Evolutionary conservation across 1,140 invertebrate species (phyloP).

Genomic region (Heliconius hewitsoni): DNA sequence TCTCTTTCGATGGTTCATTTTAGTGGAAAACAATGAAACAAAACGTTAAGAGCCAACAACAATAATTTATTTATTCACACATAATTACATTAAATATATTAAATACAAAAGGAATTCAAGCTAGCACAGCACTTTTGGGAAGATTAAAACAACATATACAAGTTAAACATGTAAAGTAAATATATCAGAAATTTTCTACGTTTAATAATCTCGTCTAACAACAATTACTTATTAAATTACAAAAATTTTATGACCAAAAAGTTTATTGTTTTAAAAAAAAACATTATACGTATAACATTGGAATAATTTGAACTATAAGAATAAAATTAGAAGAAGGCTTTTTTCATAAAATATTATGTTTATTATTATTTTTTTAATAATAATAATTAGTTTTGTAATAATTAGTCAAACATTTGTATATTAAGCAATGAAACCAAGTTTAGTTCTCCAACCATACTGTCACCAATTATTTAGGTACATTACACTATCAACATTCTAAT

Average conservation of each 20-base stretch:
- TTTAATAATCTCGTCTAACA: background rate
- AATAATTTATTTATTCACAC: conserved; percentile 77
- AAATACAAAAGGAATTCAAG: conserved; percentile 64
- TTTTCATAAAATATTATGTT: background rate
- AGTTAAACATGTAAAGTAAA: conserved; percentile 27
- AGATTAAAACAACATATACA: conserved; percentile 12
- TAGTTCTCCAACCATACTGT: background rate
- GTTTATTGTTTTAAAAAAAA: background rate
- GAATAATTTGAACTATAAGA: background rate
- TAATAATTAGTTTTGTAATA: background rate
- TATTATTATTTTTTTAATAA: background rate
- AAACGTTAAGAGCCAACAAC: conserved; percentile 60
- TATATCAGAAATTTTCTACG: conserved; percentile 14
- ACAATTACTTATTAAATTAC: background rate
- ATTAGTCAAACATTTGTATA: background rate
- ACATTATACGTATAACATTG: background rate
- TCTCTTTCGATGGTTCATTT: no score
- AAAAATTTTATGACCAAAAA: conserved; percentile 1
- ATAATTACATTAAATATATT: conserved; percentile 57
- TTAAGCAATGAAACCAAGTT: background rate
- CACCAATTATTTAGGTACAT: background rate
- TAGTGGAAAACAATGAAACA: conserved; percentile 4
- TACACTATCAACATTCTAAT: conserved; percentile 15
- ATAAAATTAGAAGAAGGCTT: background rate
- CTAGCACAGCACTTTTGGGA: conserved; percentile 62